Percentiles rank a stretch among this genome's conserved stretches.
Evolutionary conservation across 2,888 invertebrate species (phyloP).

Genomic region (Blomia tropicalis): DNA sequence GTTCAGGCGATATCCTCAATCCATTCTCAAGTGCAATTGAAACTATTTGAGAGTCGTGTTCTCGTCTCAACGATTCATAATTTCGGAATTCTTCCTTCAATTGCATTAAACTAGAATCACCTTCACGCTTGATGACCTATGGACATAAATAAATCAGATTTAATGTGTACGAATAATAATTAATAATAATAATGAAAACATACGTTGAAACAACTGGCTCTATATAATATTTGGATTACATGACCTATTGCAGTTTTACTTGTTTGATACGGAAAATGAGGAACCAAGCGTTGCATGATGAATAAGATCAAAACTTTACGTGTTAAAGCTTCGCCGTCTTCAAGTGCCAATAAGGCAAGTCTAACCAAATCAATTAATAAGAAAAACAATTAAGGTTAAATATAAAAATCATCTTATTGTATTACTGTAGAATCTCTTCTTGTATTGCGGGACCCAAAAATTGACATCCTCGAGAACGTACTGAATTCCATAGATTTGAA

Average conservation of each 20-base stretch:
- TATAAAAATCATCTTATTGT: background rate
- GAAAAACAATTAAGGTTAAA: background rate
- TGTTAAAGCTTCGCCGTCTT: slow-evolving; percentile 84
- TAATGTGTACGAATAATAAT: background rate
- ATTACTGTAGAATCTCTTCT: slow-evolving; percentile 72
- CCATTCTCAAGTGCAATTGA: slow-evolving; percentile 96
- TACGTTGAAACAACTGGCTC: slow-evolving; percentile 96
- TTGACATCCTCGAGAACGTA: slow-evolving; percentile 87
- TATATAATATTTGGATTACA: slow-evolving; percentile 89
- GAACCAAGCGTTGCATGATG: slow-evolving; percentile 86
- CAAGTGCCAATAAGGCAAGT: slow-evolving; percentile 75
- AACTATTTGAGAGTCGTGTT: slow-evolving; percentile 96
- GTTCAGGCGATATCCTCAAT: slow-evolving; percentile 86
- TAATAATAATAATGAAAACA: slow-evolving; percentile 25
- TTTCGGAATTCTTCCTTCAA: slow-evolving; percentile 88
- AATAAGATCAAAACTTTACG: slow-evolving; percentile 93
- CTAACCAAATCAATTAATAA: slow-evolving; percentile 16
- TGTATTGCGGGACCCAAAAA: slow-evolving; percentile 99
- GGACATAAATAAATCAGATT: background rate
- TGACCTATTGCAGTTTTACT: slow-evolving; percentile 98
- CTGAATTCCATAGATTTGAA: slow-evolving; percentile 91
- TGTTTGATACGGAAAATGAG: slow-evolving; percentile 73
- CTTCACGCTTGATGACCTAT: slow-evolving; percentile 55
- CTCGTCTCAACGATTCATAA: slow-evolving; percentile 76
- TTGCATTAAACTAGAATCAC: slow-evolving; percentile 94